Conservation (phyloP, 2,888 invertebrate genomes). For the Agrochola litura region DNA sequence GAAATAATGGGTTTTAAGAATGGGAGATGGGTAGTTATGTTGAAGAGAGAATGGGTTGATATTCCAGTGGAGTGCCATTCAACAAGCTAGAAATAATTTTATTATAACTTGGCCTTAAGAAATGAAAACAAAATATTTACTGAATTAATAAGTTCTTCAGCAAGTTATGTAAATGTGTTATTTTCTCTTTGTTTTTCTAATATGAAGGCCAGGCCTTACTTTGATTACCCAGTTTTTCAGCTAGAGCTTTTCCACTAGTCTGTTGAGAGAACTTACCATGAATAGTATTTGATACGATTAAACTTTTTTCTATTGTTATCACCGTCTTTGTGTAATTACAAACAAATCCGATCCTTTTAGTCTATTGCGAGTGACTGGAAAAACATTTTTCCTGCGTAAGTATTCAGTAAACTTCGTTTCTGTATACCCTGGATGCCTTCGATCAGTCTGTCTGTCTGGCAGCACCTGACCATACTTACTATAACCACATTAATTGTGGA, state of each 20-base stretch:
- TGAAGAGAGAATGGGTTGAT: background rate
- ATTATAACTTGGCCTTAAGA: background rate
- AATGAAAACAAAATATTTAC: conserved; percentile 11
- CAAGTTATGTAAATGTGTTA: conserved; percentile 11
- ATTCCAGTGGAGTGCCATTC: conserved; percentile 2
- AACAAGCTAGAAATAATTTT: background rate
- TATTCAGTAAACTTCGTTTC: no score
- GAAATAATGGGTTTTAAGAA: conserved; percentile 16
- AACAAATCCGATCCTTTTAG: background rate
- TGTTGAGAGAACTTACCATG: background rate
- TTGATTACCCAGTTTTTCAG: background rate
- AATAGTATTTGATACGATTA: background rate
- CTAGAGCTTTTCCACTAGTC: background rate
- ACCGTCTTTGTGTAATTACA: background rate
- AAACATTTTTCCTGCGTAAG: no score
- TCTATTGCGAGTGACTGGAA: background rate
- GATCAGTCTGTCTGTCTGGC: no score
- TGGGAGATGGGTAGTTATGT: background rate
- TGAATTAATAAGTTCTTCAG: conserved; percentile 10
- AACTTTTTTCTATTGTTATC: background rate
- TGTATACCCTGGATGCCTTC: no score
- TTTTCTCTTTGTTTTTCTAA: conserved; percentile 20
- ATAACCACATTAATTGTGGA: no score
- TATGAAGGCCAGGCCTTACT: background rate
- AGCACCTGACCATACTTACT: no score